A percentile compares a stretch with the other conserved stretches of the same genome.
Evolutionary conservation across 2,113 vertebrate genomes (phyloP).

Genomic region (Tragelaphus strepsiceros): DNA sequence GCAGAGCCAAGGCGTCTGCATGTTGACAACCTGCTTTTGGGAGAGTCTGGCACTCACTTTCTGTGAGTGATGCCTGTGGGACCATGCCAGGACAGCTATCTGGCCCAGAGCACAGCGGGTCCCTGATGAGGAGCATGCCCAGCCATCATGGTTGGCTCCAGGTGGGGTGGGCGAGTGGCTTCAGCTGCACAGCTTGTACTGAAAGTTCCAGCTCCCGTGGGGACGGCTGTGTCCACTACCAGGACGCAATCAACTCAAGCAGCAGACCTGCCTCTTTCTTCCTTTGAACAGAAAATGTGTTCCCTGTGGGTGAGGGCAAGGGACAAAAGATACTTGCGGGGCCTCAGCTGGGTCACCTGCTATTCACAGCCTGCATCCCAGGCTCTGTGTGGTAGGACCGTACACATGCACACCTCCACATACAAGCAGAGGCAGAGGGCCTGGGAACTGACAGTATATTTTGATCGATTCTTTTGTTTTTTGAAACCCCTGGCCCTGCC

Average conservation of each 20-base stretch:
- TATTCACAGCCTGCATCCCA: background rate
- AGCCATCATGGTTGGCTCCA: background rate
- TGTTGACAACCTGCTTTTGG: rapidly evolving
- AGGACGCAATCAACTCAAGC: background rate
- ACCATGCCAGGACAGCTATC: no score
- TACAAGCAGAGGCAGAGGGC: background rate
- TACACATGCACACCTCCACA: rapidly evolving
- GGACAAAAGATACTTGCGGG: rapidly evolving
- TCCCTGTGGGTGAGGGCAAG: background rate
- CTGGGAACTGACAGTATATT: background rate
- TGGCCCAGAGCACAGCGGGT: background rate
- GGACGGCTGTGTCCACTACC: background rate
- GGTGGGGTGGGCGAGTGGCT: no score
- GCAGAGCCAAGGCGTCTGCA: background rate
- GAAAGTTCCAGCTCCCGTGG: background rate
- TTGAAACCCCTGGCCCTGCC: background rate
- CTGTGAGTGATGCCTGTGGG: background rate
- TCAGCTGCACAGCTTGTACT: background rate
- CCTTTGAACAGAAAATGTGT: background rate
- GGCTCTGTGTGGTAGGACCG: background rate
- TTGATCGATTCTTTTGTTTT: background rate
- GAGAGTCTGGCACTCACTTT: background rate
- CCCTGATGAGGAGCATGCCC: rapidly evolving
- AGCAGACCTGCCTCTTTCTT: background rate
- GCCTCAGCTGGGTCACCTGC: background rate